Base-by-base conservation (phyloP, 2,797 vertebrate species). In the Hipposideros larvatus region DNA sequence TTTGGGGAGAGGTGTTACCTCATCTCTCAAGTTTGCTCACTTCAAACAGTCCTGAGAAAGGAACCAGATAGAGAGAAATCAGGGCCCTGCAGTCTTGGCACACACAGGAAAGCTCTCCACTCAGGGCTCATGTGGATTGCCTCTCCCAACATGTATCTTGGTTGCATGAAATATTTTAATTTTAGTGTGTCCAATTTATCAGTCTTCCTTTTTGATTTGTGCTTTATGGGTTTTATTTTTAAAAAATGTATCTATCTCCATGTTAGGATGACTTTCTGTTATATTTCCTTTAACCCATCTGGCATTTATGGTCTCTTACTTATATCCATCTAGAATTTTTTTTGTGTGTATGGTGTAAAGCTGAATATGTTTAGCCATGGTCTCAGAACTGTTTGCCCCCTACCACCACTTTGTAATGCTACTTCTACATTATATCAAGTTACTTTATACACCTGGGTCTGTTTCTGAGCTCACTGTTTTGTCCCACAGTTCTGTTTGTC, bases 121-220 rank as follows among this genome's bases (percentile, higher is more conserved):
- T 41, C 5, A 19, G 48, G 26, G 19, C 41, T 71, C 24, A 6
- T 11, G 34, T 11, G 21, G 31, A 31, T 5, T 26, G 48, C 19
- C n/a, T 87, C 48, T 94, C 48, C 51, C 77, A 43, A 68, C 21
- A 51, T 26, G 13, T 55, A 43, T 57, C 68, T 48, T 86, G 31
- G 5, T 74, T 90, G 37, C 19, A 3, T 22, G 34, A 18, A 28
- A 41, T 88, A 63, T 86, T 85, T 70, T 90, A 22, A 94, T 88
- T 91, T 91, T 91, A 91, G 90, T 53, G 22, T 75, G 53, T 66
- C 28, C 66, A 43, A 55, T 83, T 59, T 84, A 65, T 93, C 46
- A 65, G 7, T 24, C 7, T 94, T 78, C 11, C 53, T 75, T 96
- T 88, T 88, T 83, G 3, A 87, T 93, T 85, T 91, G 51, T 91